These are phyloP conservation scores for Diloba caeruleocephala DNA, from an alignment of 2,888 invertebrate species.

Conservation along the genomic window DNA sequence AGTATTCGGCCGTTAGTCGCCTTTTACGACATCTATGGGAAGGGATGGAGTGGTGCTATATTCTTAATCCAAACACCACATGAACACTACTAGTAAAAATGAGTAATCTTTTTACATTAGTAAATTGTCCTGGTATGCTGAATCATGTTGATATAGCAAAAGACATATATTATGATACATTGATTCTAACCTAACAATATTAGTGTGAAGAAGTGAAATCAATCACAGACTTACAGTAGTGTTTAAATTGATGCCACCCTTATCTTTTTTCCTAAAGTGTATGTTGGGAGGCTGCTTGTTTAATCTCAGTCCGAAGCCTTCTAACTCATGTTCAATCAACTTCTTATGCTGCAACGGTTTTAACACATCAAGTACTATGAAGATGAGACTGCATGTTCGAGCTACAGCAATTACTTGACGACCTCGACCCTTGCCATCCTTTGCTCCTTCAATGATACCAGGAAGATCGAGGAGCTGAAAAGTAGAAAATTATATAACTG, in stretches of 20 bases:
- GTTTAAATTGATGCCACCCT: conserved; percentile 99
- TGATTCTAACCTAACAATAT: too few species aligned
- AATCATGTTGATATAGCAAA: neutral
- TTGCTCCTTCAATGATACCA: conserved; percentile 99
- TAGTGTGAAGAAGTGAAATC: neutral
- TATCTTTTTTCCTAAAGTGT: conserved; percentile 98
- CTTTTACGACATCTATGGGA: too few species aligned
- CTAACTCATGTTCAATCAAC: conserved; percentile 98
- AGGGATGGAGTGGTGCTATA: too few species aligned
- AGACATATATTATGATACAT: too few species aligned
- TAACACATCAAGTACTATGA: conserved; percentile 98
- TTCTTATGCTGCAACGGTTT: conserved; percentile 99
- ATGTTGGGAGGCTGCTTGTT: conserved; percentile 99
- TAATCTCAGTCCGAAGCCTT: conserved; percentile 98
- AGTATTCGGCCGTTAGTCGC: too few species aligned
- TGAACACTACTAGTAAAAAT: too few species aligned
- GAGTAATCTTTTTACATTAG: too few species aligned
- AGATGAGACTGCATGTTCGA: conserved; percentile 98
- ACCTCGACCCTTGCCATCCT: conserved; percentile 99
- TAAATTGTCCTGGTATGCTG: too few species aligned
- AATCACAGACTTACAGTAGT: conserved; percentile 90
- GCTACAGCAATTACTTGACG: conserved; percentile 99
- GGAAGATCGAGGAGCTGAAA: conserved; percentile 98
- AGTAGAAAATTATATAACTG: neutral
- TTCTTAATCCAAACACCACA: too few species aligned